Evolutionary conservation across 2,888 invertebrate genomes (phyloP), one percentile per base, ranked within the genome.

Genomic region (Choristoneura rosaceana): DNA sequence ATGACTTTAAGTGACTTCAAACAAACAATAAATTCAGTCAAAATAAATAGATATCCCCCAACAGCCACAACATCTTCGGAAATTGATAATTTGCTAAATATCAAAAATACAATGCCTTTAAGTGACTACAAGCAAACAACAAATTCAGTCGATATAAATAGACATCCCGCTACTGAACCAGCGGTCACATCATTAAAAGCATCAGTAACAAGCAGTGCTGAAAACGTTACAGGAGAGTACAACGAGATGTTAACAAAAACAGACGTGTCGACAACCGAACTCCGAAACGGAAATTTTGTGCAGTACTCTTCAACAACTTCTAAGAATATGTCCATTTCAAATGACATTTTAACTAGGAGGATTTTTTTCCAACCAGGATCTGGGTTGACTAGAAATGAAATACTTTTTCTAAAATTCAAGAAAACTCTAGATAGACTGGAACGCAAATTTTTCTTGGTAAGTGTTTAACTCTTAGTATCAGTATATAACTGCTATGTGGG

Each of bases 401-500:
- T 33, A 17, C 41, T 70, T 47, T 70, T 68, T 61, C 71, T 76
- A n/a, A 76, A 76, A 69, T 82, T 81, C 68, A 47, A 73, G 50
- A 47, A 74, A 60, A 74, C 75, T 15, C 74, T 83, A 25, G 80
- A 82, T 69, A 34, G 50, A 10, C 78, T 83, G 41, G 82, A 82
- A 73, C 75, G 79, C 45, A 74, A 77, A 70, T 81, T 83, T 76
- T 81, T 81, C 69, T 74, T 66, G 80, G 82, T 82, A 76, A 79
- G 82, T 75, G 63, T 67, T 68, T 0, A 38, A 50, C 3, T 50
- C 7, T n/a, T 15, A 50, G 12, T 12, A 43, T 12, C 43, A 43
- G 10, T 43, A 12, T 43, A 3, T 12, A 38, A 7, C 7, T 1
- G 25, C 25, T 25, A 25, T 25, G 25, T 25, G 25, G 25, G 25